phyloP scores from a whole-genome alignment of 2,113 vertebrate species.

The Dascyllus trimaculatus region DNA sequence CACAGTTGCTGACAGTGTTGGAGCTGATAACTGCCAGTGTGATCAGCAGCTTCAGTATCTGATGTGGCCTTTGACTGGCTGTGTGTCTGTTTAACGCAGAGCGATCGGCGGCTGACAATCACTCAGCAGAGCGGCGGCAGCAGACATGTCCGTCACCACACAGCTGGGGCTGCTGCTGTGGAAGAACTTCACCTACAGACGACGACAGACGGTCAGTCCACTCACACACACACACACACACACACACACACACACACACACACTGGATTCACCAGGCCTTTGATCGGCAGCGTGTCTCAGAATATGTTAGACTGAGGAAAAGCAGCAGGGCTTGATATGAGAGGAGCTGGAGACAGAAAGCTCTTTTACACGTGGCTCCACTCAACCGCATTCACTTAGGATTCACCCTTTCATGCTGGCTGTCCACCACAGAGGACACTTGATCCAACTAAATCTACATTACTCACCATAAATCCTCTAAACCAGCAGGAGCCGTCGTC shows the following conservation, averaged over 20 bases:
- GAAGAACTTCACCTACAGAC: conserved; percentile 97
- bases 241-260: accelerated
- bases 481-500: too few relatives aligned
- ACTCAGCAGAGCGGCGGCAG: conserved; percentile 78
- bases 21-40: conserved; percentile 23
- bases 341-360: too few relatives aligned
- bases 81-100: conserved; percentile 30
- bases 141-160: conserved; percentile 90
- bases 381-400: too few relatives aligned
- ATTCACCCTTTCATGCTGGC: too few relatives aligned
- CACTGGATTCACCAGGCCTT: too few relatives aligned
- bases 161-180: conserved; percentile 95
- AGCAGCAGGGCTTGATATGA: too few relatives aligned
- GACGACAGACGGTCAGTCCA: conserved; percentile 87
- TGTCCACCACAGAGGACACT: too few relatives aligned
- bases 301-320: too few relatives aligned
- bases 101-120: conserved; percentile 35
- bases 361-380: too few relatives aligned
- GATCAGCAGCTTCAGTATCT: conserved; percentile 53
- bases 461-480: too few relatives aligned
- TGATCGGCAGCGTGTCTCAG: too few relatives aligned
- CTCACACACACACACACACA: not conserved
- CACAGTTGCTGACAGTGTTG: not conserved
- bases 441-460: too few relatives aligned
- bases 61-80: conserved; percentile 67